Conservation (phyloP, 2,797 vertebrate species). For the Sarcophilus harrisii region DNA sequence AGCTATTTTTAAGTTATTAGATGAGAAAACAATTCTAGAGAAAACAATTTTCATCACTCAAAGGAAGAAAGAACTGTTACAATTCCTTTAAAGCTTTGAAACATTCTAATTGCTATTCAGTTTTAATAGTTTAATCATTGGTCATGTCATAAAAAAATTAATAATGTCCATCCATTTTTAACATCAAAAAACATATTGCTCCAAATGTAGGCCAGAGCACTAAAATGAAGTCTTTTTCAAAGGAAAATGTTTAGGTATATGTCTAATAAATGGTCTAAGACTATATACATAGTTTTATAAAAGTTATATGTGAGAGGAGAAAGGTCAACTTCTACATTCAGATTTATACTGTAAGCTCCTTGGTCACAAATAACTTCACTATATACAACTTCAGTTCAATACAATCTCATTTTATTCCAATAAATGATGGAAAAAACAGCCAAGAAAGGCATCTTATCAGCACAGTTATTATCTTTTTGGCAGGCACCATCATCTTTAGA, state of each 20-base stretch:
- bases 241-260: not conserved
- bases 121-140: not conserved
- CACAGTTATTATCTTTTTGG: not conserved
- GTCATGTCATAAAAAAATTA: not conserved
- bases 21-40: not conserved
- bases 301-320: not conserved
- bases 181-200: not conserved
- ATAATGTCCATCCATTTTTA: not conserved
- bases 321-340: not conserved
- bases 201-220: not conserved
- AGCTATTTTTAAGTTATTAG: not conserved
- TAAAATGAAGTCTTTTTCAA: not conserved
- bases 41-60: not conserved
- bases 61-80: not conserved
- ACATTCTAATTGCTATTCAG: not conserved
- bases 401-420: not conserved
- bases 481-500: not conserved
- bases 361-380: not conserved
- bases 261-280: no score
- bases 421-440: not conserved
- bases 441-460: not conserved
- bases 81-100: not conserved
- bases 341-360: not conserved
- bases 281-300: not conserved
- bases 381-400: not conserved